Conservation (phyloP, 2,113 vertebrate genomes). For the Crocuta crocuta region DNA sequence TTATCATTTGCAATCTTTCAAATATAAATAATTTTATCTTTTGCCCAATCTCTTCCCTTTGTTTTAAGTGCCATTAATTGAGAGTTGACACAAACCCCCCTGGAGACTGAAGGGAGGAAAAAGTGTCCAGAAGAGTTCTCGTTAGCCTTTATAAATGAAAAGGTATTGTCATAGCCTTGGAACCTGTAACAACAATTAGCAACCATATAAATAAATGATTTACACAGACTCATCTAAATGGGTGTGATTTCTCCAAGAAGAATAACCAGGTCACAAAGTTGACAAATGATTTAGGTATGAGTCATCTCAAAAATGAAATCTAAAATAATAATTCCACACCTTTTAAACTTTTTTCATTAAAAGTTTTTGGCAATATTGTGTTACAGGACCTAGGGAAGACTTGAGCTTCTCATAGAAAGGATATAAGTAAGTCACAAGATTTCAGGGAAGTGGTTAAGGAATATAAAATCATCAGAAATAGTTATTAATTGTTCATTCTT, state of each 20-base stretch:
- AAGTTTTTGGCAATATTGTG: neutral
- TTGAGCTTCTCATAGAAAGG: conserved; percentile 3
- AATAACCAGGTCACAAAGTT: conserved; percentile 49
- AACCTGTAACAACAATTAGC: conserved; percentile 41
- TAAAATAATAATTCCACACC: conserved; percentile 29
- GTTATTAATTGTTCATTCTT: conserved; percentile 65
- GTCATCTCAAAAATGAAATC: conserved; percentile 47
- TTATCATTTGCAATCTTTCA: conserved; percentile 24
- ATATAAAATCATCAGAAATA: conserved; percentile 19
- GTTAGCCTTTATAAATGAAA: conserved; percentile 18
- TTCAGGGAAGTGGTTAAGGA: conserved; percentile 45
- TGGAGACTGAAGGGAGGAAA: neutral
- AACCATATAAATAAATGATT: conserved; percentile 36
- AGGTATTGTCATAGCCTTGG: neutral
- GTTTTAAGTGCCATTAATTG: neutral
- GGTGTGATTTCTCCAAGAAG: conserved; percentile 53
- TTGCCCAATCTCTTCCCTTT: conserved; percentile 1
- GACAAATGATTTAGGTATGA: conserved; percentile 53
- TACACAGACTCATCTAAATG: conserved; percentile 60
- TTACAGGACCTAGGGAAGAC: neutral
- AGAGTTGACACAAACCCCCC: neutral
- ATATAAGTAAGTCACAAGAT: neutral
- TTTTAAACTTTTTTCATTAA: conserved; percentile 8
- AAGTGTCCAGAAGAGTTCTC: neutral
- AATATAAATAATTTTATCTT: conserved; percentile 27